Conservation (phyloP, 2,113 vertebrate genomes). For the Engraulis encrasicolus region DNA sequence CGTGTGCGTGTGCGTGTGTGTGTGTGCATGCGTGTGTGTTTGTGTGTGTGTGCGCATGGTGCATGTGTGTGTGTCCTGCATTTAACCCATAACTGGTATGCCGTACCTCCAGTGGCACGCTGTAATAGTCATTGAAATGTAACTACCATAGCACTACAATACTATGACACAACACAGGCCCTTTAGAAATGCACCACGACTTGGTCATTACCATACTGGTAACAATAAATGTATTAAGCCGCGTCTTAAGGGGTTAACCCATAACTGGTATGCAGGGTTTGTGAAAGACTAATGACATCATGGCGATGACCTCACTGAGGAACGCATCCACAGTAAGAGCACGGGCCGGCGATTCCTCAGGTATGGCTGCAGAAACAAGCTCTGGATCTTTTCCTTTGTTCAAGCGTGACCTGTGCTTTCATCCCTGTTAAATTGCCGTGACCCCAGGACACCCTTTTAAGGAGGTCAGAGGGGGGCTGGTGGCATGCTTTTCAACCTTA, state of each 20-base stretch:
- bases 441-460: neutral
- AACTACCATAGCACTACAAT: too few species aligned
- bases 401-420: neutral
- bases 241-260: too few species aligned
- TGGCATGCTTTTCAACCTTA: neutral
- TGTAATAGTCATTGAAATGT: too few species aligned
- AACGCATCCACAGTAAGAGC: neutral
- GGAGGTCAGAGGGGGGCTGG: neutral
- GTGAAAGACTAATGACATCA: conserved; percentile 2
- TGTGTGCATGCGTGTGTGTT: too few species aligned
- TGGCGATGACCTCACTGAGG: neutral
- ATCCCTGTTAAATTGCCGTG: neutral
- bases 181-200: too few species aligned
- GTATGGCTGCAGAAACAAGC: neutral
- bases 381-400: neutral
- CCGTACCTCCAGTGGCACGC: too few species aligned
- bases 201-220: too few species aligned
- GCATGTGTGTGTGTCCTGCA: too few species aligned
- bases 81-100: neutral
- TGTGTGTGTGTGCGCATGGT: too few species aligned
- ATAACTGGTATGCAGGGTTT: neutral
- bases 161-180: too few species aligned
- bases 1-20: too few species aligned
- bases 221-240: too few species aligned
- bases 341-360: neutral